Conservation (phyloP, 1,140 invertebrate genomes). For the Odontomachus brunneus region DNA sequence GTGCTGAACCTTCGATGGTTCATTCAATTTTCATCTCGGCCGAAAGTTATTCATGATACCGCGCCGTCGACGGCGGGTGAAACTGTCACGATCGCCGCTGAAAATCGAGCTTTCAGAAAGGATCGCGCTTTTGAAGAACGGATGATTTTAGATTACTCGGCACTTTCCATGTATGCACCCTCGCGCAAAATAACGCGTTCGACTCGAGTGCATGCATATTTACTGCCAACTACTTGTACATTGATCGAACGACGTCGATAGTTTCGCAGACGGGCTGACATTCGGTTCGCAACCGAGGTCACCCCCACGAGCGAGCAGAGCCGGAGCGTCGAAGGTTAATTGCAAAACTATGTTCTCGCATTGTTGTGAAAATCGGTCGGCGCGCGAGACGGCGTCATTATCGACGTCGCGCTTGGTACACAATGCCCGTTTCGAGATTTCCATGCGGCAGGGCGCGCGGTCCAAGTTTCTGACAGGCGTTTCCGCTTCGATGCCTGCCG, state of each 20-base stretch:
- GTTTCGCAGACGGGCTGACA: not conserved
- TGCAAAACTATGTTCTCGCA: conserved; percentile 49
- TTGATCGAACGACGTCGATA: not conserved
- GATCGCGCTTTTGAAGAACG: not conserved
- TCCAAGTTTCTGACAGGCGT: conserved; percentile 48
- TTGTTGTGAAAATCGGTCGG: conserved; percentile 48
- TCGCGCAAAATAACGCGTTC: not conserved
- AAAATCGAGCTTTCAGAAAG: not conserved
- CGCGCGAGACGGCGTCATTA: conserved; percentile 3
- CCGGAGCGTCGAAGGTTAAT: conserved; percentile 20
- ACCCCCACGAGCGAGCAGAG: not conserved
- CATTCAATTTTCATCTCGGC: conserved; percentile 6
- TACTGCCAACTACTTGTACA: not conserved
- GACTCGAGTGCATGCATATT: not conserved
- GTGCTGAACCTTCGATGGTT: not conserved
- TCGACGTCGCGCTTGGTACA: not conserved
- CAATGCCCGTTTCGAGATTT: conserved; percentile 42
- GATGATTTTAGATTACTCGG: not conserved
- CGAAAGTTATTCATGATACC: conserved; percentile 1
- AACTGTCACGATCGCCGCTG: not conserved
- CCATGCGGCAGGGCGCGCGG: conserved; percentile 1
- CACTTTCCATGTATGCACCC: too few species aligned
- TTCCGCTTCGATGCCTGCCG: conserved; percentile 25
- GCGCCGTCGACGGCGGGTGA: not conserved
- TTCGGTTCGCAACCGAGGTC: conserved; percentile 12